These are phyloP conservation scores for Mirounga angustirostris DNA, from an alignment of 2,113 vertebrate species.

Conservation along the genomic window DNA sequence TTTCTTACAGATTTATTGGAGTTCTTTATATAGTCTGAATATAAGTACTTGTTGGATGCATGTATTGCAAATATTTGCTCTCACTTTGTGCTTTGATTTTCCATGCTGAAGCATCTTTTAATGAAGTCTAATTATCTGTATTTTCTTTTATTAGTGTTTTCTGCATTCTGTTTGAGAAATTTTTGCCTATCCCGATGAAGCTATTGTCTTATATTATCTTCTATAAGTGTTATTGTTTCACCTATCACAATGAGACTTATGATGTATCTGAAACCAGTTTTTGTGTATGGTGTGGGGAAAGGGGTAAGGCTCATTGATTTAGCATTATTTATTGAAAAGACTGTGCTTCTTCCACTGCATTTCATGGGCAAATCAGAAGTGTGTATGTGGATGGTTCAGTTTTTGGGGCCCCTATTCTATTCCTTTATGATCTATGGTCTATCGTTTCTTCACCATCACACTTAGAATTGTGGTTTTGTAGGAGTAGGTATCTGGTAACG, in stretches of 20 bases:
- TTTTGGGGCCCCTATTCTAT: background rate
- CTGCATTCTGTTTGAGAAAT: background rate
- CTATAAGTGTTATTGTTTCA: background rate
- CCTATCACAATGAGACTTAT: background rate
- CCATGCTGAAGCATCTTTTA: background rate
- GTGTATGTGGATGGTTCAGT: background rate
- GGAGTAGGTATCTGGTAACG: background rate
- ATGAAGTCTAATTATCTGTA: background rate
- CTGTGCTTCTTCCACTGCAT: background rate
- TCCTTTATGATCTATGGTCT: background rate
- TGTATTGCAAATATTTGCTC: background rate
- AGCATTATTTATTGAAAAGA: background rate
- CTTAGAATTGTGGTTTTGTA: background rate
- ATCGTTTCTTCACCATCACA: background rate
- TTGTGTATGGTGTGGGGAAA: background rate
- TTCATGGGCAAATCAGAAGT: background rate
- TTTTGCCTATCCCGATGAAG: background rate
- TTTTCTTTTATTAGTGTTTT: slow-evolving; percentile 9
- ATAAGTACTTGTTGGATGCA: background rate
- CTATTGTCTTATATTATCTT: background rate
- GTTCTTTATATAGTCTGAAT: background rate
- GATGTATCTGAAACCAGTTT: background rate
- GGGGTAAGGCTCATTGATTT: background rate
- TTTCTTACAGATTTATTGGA: background rate
- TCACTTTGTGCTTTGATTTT: background rate